Evolutionary conservation across 2,113 vertebrate genomes (phyloP).

Genomic region (Xiphophorus couchianus): DNA sequence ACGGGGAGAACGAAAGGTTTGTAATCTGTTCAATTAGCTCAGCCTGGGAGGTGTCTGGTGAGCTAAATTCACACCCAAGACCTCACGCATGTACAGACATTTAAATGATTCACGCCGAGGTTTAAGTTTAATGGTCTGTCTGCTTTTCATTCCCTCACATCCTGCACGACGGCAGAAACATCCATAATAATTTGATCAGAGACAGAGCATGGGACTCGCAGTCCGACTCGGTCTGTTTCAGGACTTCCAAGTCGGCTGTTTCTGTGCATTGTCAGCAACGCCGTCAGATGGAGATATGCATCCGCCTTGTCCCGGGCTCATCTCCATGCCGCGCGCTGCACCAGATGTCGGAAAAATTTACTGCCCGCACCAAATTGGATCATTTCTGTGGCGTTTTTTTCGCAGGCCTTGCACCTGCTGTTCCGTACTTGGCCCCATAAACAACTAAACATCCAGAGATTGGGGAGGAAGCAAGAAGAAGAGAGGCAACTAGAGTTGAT

Average conservation of each 20-base stretch:
- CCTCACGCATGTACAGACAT: conserved; percentile 18
- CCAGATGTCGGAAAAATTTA: conserved; percentile 75
- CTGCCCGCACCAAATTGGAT: conserved; percentile 76
- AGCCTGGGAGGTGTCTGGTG: conserved; percentile 50
- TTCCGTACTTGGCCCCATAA: conserved; percentile 62
- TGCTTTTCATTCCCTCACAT: conserved; percentile 5
- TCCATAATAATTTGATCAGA: conserved; percentile 27
- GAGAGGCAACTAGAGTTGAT: conserved; percentile 43
- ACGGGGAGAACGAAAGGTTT: conserved; percentile 48
- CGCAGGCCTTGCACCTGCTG: conserved; percentile 67
- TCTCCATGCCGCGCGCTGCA: conserved; percentile 39
- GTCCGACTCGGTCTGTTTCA: conserved; percentile 30
- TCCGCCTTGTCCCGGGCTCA: conserved; percentile 43
- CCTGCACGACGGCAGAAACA: conserved; percentile 46
- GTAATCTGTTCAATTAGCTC: conserved; percentile 70
- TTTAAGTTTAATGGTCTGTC: conserved; percentile 1
- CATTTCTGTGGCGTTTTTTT: conserved; percentile 66
- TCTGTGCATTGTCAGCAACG: conserved; percentile 63
- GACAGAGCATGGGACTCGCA: conserved; percentile 30
- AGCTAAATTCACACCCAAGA: conserved; percentile 24
- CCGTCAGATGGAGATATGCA: conserved; percentile 57
- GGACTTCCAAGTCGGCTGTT: conserved; percentile 28
- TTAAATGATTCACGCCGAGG: conserved; percentile 27
- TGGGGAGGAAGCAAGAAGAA: conserved; percentile 14
- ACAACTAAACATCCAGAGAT: conserved; percentile 54